Percentiles rank a stretch among this genome's conserved stretches.
Conservation (phyloP, 1,140 invertebrate species). For the Caenorhabditis inopinata region DNA sequence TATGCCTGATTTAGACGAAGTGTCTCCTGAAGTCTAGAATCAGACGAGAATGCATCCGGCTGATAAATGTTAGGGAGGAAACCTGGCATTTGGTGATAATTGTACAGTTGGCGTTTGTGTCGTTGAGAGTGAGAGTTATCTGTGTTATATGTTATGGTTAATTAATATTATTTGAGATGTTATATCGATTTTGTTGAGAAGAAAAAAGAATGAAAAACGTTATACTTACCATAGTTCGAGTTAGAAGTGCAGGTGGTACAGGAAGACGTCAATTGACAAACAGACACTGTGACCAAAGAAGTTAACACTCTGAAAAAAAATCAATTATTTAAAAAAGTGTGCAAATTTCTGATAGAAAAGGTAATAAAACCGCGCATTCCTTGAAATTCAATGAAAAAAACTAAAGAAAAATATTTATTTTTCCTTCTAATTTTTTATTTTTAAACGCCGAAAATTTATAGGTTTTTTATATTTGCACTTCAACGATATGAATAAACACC, state of each 20-base stretch:
- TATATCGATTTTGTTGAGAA: too few relatives aligned
- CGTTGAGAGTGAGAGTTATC: conserved; percentile 28
- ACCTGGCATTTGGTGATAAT: background rate
- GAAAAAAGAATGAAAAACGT: background rate
- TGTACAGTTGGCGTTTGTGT: background rate
- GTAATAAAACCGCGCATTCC: too few relatives aligned
- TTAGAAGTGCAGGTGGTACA: background rate
- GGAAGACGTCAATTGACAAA: conserved; percentile 21
- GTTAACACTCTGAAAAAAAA: background rate
- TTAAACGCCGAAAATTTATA: too few relatives aligned
- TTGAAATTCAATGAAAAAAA: too few relatives aligned
- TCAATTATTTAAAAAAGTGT: background rate
- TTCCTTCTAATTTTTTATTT: too few relatives aligned
- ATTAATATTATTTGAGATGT: background rate
- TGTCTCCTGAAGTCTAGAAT: background rate
- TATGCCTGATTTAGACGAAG: background rate
- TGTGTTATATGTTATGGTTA: background rate
- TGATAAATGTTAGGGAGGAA: conserved; percentile 26
- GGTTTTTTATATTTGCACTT: too few relatives aligned
- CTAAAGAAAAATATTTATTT: too few relatives aligned
- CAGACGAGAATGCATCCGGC: background rate
- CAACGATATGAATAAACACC: too few relatives aligned
- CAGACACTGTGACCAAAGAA: background rate
- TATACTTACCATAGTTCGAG: background rate
- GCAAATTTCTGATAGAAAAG: background rate